These are phyloP conservation scores for Chromis chromis DNA, from an alignment of 2,797 vertebrate genomes.

Conservation along the genomic window DNA sequence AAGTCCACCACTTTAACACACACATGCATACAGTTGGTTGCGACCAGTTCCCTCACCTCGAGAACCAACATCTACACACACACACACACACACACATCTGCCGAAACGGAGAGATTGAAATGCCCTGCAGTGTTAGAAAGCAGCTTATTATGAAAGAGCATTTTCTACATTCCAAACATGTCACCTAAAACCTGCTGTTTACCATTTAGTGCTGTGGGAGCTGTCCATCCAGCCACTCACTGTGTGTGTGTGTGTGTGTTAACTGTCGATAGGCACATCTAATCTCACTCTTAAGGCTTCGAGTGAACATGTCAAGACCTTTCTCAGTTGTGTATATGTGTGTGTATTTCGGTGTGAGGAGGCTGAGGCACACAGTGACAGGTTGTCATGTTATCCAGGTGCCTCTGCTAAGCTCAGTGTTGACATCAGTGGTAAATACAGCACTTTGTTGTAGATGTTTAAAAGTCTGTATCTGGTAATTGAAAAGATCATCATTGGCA, in stretches of 20 bases:
- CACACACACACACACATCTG: slow-evolving; percentile 4
- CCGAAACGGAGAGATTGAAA: slow-evolving; percentile 50
- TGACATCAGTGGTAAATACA: slow-evolving; percentile 49
- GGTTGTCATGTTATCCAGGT: slow-evolving; percentile 62
- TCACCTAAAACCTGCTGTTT: slow-evolving; percentile 89
- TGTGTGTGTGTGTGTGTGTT: slow-evolving; percentile 37
- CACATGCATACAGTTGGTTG: slow-evolving; percentile 1
- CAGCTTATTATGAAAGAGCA: slow-evolving; percentile 84
- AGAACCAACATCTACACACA: slow-evolving; percentile 30
- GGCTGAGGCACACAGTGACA: slow-evolving; percentile 48
- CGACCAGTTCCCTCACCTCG: slow-evolving; percentile 35
- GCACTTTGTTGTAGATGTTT: not conserved
- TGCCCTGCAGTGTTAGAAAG: slow-evolving; percentile 63
- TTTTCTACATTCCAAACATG: slow-evolving; percentile 87
- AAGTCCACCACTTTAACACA: slow-evolving; percentile 53
- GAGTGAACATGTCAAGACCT: slow-evolving; percentile 67
- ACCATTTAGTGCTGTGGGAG: slow-evolving; percentile 84
- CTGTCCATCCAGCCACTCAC: slow-evolving; percentile 69
- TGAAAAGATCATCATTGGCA: not conserved
- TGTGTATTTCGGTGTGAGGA: slow-evolving; percentile 34
- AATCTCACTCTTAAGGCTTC: slow-evolving; percentile 60
- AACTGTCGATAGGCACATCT: slow-evolving; percentile 47
- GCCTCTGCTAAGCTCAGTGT: slow-evolving; percentile 57
- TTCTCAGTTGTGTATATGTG: slow-evolving; percentile 25
- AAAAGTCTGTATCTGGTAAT: not conserved